Evolutionary conservation across 2,888 invertebrate species (phyloP).

Genomic region (Lapara coniferarum): DNA sequence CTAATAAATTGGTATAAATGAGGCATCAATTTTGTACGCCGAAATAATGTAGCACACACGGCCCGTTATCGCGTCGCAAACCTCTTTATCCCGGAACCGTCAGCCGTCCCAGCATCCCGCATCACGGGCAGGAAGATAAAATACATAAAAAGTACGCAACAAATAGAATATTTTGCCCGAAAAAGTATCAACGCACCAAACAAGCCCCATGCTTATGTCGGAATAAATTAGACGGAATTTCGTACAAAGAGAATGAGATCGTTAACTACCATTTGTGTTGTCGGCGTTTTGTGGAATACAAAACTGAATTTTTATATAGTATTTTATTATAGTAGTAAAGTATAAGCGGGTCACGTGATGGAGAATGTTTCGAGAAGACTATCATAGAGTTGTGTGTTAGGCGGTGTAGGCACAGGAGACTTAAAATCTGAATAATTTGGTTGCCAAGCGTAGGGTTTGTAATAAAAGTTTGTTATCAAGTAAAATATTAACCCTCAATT

Average conservation of each 20-base stretch:
- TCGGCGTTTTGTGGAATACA: neutral
- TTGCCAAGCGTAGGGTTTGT: too few relatives aligned
- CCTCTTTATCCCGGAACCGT: constrained; percentile 20
- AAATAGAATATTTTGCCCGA: constrained; percentile 6
- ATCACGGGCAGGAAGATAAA: constrained; percentile 20
- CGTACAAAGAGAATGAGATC: constrained; percentile 14
- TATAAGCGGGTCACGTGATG: neutral
- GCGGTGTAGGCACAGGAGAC: too few relatives aligned
- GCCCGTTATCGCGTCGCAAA: constrained; percentile 11
- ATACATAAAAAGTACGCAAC: constrained; percentile 16
- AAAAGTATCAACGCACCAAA: constrained; percentile 12
- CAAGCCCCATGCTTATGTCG: constrained; percentile 15
- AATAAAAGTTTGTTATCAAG: too few relatives aligned
- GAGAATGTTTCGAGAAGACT: neutral
- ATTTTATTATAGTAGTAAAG: neutral
- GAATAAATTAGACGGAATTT: constrained; percentile 18
- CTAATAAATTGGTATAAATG: neutral
- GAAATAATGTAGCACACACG: neutral
- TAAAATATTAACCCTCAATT: too few relatives aligned
- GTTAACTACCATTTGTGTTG: neutral
- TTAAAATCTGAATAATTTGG: too few relatives aligned
- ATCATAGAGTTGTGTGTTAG: too few relatives aligned
- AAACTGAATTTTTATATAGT: constrained; percentile 1
- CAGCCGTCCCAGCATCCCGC: constrained; percentile 7
- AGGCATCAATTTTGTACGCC: neutral